Percentiles rank a stretch among this genome's conserved stretches.
These are phyloP conservation scores for Pectinophora gossypiella DNA, from an alignment of 1,140 invertebrate species.

Conservation along the genomic window DNA sequence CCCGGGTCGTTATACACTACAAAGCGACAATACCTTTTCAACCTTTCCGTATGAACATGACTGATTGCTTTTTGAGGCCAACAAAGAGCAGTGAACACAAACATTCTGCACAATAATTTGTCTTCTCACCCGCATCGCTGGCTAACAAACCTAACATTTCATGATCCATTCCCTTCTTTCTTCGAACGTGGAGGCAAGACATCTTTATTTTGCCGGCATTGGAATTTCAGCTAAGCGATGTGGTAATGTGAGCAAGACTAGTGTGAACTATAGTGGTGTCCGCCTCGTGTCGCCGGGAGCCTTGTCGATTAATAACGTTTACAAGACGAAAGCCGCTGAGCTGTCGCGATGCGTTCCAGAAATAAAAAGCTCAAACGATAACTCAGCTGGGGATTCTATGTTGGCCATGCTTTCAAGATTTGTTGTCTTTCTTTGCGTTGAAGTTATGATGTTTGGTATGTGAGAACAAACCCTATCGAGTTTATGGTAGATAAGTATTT, in stretches of 20 bases:
- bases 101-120: slow-evolving; percentile 35
- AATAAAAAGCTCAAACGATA: slow-evolving; percentile 70
- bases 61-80: slow-evolving; percentile 53
- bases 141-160: not conserved
- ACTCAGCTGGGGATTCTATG: slow-evolving; percentile 65
- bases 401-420: slow-evolving; percentile 24
- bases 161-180: not conserved
- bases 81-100: slow-evolving; percentile 50
- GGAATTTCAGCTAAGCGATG: not conserved
- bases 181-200: not conserved
- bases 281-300: slow-evolving; percentile 49
- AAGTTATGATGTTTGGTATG: too few species aligned
- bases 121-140: not conserved
- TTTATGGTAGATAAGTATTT: too few species aligned
- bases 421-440: too few species aligned
- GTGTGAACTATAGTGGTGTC: slow-evolving; percentile 26
- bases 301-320: slow-evolving; percentile 72
- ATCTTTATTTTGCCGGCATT: not conserved
- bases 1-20: slow-evolving; percentile 23
- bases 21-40: slow-evolving; percentile 46
- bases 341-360: slow-evolving; percentile 65
- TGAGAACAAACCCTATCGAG: too few species aligned
- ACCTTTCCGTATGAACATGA: slow-evolving; percentile 54
- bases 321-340: slow-evolving; percentile 71
- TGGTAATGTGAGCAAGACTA: not conserved